Percentiles rank a stretch among this genome's conserved stretches.
These are phyloP conservation scores for Cettia cetti DNA, from an alignment of 2,113 vertebrate species.

Conservation along the genomic window DNA sequence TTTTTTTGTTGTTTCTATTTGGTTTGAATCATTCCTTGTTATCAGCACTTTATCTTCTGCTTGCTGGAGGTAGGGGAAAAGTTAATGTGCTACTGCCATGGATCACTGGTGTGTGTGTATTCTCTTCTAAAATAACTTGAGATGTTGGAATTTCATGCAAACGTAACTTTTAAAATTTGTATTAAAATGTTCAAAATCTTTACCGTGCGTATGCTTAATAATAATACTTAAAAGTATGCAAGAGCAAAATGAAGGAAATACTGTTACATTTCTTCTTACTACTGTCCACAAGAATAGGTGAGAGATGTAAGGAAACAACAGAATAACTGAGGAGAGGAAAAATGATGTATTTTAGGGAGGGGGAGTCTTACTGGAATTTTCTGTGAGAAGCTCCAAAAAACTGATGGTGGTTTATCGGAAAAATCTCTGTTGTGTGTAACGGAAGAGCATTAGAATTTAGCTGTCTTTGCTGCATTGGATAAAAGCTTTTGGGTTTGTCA, in stretches of 20 bases:
- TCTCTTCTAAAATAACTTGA: not conserved
- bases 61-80: not conserved
- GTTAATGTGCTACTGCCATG: not conserved
- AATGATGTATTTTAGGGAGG: not conserved
- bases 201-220: rapidly evolving
- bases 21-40: not conserved
- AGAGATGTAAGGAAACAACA: not conserved
- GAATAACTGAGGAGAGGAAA: not conserved
- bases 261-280: not conserved
- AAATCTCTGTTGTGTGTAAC: not conserved
- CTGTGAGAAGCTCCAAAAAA: not conserved
- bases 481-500: not conserved
- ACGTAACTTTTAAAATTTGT: not conserved
- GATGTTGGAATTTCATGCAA: not conserved
- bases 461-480: not conserved
- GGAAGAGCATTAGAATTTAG: not conserved
- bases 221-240: not conserved
- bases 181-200: not conserved
- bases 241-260: not conserved
- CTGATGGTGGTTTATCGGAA: not conserved
- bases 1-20: not conserved
- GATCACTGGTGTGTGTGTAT: not conserved
- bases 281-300: not conserved
- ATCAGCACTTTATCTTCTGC: not conserved
- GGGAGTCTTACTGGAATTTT: not conserved